A percentile compares a stretch with the other conserved stretches of the same genome.
Evolutionary conservation across 2,888 invertebrate genomes (phyloP).

Genomic region (Sminthurinus aureus): DNA sequence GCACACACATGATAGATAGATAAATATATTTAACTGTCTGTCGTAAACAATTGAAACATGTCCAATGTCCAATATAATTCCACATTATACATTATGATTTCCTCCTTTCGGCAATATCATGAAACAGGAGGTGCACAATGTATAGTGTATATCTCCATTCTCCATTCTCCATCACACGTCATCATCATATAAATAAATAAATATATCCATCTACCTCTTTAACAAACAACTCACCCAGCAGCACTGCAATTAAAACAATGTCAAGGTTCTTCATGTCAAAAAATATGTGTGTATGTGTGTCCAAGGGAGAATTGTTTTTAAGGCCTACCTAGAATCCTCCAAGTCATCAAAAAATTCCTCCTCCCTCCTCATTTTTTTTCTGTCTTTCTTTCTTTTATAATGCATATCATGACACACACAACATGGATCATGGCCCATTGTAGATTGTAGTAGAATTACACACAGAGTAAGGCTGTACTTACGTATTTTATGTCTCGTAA

Average conservation of each 20-base stretch:
- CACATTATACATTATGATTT: not conserved
- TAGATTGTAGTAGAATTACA: too few relatives aligned
- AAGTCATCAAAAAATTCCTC: not conserved
- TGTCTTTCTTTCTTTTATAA: not conserved
- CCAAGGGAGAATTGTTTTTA: not conserved
- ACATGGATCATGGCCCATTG: too few relatives aligned
- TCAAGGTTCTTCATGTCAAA: conserved; percentile 4
- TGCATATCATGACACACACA: too few relatives aligned
- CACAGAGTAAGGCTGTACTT: too few relatives aligned
- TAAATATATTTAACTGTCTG: too few relatives aligned
- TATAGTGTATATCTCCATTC: not conserved
- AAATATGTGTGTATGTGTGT: not conserved
- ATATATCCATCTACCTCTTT: not conserved
- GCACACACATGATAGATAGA: too few relatives aligned
- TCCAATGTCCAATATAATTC: not conserved
- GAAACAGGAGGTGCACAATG: not conserved
- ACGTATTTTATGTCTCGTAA: too few relatives aligned
- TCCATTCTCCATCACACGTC: not conserved
- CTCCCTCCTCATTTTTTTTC: not conserved
- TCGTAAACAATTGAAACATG: conserved; percentile 4
- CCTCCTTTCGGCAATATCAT: not conserved
- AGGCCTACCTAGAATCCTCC: not conserved
- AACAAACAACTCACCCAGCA: conserved; percentile 1
- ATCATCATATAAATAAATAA: not conserved
- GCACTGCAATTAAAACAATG: conserved; percentile 13